Evolutionary conservation across 1,140 invertebrate genomes (phyloP).

Genomic region (Coptotermes formosanus): DNA sequence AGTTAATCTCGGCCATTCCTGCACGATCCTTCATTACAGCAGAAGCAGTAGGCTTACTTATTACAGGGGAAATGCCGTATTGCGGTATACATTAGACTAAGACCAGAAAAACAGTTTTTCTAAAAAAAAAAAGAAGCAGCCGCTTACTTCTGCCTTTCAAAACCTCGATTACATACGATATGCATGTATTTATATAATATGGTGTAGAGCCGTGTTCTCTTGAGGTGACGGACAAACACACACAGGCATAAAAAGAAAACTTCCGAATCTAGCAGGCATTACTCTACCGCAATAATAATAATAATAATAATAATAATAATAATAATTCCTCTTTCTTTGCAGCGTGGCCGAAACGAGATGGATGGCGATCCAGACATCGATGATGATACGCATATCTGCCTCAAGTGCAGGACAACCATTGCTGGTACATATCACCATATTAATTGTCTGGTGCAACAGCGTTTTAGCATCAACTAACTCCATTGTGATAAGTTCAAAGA

Average conservation of each 20-base stretch:
- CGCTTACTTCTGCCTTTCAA: background rate
- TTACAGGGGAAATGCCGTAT: constrained; percentile 17
- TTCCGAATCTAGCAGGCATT: too few species aligned
- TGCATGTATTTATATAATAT: too few species aligned
- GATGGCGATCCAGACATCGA: constrained; percentile 53
- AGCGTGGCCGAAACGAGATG: background rate
- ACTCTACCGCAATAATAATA: too few species aligned
- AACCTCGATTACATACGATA: background rate
- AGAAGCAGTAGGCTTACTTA: constrained; percentile 10
- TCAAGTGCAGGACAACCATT: constrained; percentile 79
- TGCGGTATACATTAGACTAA: background rate
- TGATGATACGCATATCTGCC: constrained; percentile 80
- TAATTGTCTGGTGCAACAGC: too few species aligned
- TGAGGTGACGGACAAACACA: too few species aligned
- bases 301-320: too few species aligned
- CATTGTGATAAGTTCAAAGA: too few species aligned
- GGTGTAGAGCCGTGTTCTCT: too few species aligned
- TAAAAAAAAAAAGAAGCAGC: too few species aligned
- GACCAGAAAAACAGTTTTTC: background rate
- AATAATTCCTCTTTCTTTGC: too few species aligned
- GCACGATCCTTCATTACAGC: constrained; percentile 17
- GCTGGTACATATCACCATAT: constrained; percentile 25
- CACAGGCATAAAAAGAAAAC: too few species aligned
- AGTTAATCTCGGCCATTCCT: constrained; percentile 22
- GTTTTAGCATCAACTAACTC: too few species aligned